Percentiles rank a stretch among this genome's conserved stretches.
These are phyloP conservation scores for Pardalotus punctatus DNA, from an alignment of 2,113 vertebrate genomes.

Conservation along the genomic window DNA sequence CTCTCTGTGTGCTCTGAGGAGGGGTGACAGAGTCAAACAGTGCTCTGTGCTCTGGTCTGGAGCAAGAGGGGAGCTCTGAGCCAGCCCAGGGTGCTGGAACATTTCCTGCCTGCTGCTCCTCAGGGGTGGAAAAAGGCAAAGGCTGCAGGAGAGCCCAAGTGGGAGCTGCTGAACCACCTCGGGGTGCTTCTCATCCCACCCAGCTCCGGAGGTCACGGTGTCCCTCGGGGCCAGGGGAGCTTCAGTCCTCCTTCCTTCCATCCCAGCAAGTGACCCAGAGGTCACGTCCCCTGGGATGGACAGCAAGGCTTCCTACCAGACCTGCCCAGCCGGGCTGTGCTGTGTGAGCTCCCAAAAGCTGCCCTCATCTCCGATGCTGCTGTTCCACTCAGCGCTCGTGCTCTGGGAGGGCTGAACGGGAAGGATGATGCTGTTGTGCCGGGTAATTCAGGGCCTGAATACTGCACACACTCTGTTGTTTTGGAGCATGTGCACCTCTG, in stretches of 20 bases:
- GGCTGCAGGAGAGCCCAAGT: background rate
- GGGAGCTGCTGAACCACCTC: background rate
- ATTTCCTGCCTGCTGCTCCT: background rate
- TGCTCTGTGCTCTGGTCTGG: background rate
- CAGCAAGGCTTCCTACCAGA: background rate
- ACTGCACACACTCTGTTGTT: no score
- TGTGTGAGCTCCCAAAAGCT: background rate
- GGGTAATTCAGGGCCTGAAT: background rate
- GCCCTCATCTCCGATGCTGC: background rate
- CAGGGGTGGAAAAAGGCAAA: background rate
- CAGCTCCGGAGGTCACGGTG: background rate
- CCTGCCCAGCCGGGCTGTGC: no score
- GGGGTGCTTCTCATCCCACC: background rate
- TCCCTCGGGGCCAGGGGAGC: background rate
- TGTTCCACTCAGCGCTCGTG: accelerated
- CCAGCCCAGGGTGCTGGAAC: background rate
- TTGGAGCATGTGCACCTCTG: no score
- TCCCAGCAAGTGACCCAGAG: background rate
- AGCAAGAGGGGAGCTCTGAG: background rate
- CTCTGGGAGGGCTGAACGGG: background rate
- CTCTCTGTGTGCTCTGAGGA: background rate
- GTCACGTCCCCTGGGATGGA: accelerated
- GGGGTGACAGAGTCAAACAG: background rate
- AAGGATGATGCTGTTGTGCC: background rate
- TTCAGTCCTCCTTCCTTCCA: background rate